Base-by-base conservation (phyloP, 1,140 invertebrate genomes). In the Trinorchestia longiramus region DNA sequence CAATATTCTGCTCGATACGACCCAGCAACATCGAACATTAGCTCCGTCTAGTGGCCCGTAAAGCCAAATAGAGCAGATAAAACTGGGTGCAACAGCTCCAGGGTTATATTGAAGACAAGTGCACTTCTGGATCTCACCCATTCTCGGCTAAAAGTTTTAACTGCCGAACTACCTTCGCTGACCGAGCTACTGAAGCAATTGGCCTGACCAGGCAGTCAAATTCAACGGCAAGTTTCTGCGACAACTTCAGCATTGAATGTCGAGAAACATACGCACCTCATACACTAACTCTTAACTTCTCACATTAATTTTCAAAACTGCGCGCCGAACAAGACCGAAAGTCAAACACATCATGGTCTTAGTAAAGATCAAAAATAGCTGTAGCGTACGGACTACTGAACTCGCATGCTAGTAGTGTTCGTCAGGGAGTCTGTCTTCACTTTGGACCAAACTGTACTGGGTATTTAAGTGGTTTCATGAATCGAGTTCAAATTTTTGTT, bases 31-130 rank as follows among this genome's bases (percentile, higher is more conserved):
- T 94, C 92, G 92, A 47, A 94, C 92, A 94, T 94, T 94, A 94
- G 92, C 92, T 44, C 43, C 36, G 43, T 94, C 43, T 94, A 94
- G 92, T 94, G 92, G 92, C 43, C 92, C 92, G 92, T 94, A 94
- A 94, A 94, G 92, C 92, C 92, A 94, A 94, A 94, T 94, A 94
- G 92, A 94, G 92, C 92, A 94, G 92, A 94, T 94, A 94, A 94
- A 94, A 94, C 92, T 94, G 43, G 43, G 43, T 45, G 43, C 43
- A 43, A 90, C 88, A 45, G 92, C 92, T 45, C 92, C 44, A 45
- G 43, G 43, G 41, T 94, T 94, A 47, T 94, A 94, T 94, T 94
- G 92, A 94, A 94, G 92, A 94, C 92, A 94, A 94, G 92, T 43
- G 40, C 92, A 47, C 92, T 94, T 47, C 44, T 94, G 92, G 92